Conservation (phyloP, 2,113 vertebrate species). For the Neopipo cinnamomea region DNA sequence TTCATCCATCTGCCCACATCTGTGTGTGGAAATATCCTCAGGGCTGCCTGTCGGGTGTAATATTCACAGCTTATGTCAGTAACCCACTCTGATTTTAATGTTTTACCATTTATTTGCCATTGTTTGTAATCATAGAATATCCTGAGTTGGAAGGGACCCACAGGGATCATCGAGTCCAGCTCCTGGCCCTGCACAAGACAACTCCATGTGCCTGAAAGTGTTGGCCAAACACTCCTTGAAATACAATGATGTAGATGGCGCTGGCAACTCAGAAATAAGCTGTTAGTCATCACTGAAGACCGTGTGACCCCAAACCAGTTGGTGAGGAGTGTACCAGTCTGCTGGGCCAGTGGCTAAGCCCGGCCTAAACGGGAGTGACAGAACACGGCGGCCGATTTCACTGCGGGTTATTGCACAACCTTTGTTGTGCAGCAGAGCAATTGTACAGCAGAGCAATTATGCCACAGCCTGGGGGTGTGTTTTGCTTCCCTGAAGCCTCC, state of each 20-base stretch:
- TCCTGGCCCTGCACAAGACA: background rate
- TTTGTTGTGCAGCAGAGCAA: background rate
- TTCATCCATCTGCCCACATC: background rate
- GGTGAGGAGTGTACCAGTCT: background rate
- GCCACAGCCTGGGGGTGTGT: background rate
- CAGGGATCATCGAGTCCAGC: background rate
- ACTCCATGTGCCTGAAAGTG: background rate
- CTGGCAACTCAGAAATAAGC: background rate
- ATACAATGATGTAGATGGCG: rapidly evolving
- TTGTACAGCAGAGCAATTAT: background rate
- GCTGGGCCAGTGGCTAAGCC: background rate
- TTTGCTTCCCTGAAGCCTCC: background rate
- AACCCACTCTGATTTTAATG: background rate
- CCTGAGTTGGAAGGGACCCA: background rate
- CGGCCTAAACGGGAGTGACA: background rate
- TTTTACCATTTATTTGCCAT: background rate
- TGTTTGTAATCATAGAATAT: background rate
- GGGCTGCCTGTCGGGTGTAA: rapidly evolving
- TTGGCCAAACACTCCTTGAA: background rate
- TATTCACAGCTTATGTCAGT: background rate
- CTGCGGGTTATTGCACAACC: background rate
- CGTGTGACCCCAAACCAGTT: rapidly evolving
- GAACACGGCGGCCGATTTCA: background rate
- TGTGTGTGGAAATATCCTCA: background rate
- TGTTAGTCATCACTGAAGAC: background rate